phyloP scores from a whole-genome alignment of 2,888 invertebrate genomes.

The Amphipoea lucens region DNA sequence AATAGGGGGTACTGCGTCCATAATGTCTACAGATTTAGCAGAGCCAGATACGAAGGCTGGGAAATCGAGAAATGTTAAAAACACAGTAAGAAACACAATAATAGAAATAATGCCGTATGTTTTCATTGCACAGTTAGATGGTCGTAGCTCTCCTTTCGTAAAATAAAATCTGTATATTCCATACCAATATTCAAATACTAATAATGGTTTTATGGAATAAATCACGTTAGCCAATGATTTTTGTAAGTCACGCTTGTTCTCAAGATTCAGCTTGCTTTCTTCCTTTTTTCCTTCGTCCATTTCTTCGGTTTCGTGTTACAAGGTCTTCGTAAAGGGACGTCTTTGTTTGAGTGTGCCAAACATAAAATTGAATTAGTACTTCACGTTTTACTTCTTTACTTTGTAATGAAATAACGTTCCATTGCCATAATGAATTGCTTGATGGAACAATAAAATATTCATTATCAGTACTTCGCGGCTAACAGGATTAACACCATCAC shows the following conservation, averaged over 20 bases:
- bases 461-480: constrained; percentile 14
- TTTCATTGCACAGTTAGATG: constrained; percentile 70
- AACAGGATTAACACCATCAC: constrained; percentile 15
- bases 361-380: constrained; percentile 17
- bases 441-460: constrained; percentile 55
- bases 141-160: constrained; percentile 62
- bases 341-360: constrained; percentile 4
- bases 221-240: constrained; percentile 60
- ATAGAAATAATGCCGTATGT: constrained; percentile 61
- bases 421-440: constrained; percentile 63
- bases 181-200: constrained; percentile 70
- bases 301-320: not conserved
- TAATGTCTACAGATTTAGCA: constrained; percentile 57
- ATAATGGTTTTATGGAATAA: constrained; percentile 67
- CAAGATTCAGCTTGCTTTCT: constrained; percentile 32
- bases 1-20: constrained; percentile 69
- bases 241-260: constrained; percentile 37
- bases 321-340: constrained; percentile 18
- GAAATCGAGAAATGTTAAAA: constrained; percentile 54
- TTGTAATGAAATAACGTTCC: constrained; percentile 40
- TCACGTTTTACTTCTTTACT: not conserved
- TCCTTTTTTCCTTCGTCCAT: constrained; percentile 41
- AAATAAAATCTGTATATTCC: constrained; percentile 76
- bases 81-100: constrained; percentile 54
- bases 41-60: constrained; percentile 50